A percentile compares a stretch with the other conserved stretches of the same genome.
These are phyloP conservation scores for Procambarus clarkii DNA, from an alignment of 1,140 invertebrate genomes.

Conservation along the genomic window DNA sequence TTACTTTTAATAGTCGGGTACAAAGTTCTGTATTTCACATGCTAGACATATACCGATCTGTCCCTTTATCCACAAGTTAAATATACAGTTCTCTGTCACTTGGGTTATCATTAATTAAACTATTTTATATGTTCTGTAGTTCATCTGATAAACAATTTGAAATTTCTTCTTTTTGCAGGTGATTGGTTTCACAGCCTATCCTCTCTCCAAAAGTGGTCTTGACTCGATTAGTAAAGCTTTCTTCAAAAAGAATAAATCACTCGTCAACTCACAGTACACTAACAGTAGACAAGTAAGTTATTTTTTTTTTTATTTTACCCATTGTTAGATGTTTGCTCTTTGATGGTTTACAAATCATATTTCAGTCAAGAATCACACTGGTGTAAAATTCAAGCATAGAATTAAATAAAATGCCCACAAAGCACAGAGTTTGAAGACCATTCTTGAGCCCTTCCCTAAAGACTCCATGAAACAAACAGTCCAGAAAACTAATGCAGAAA, in stretches of 20 bases:
- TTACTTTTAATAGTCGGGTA: too few species aligned
- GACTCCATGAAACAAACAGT: too few species aligned
- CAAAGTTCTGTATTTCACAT: too few species aligned
- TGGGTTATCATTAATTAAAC: too few species aligned
- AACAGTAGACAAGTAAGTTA: slow-evolving; percentile 90
- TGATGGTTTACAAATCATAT: not conserved
- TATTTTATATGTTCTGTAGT: not conserved
- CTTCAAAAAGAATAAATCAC: slow-evolving; percentile 91
- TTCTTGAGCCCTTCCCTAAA: too few species aligned
- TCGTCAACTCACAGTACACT: slow-evolving; percentile 93
- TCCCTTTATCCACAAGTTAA: too few species aligned
- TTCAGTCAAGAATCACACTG: not conserved
- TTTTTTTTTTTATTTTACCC: slow-evolving; percentile 69
- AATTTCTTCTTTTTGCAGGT: slow-evolving; percentile 78
- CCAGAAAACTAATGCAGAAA: too few species aligned
- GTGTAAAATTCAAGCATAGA: too few species aligned
- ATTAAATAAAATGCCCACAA: too few species aligned
- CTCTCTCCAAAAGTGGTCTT: slow-evolving; percentile 83
- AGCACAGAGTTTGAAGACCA: too few species aligned
- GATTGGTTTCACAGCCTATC: slow-evolving; percentile 94
- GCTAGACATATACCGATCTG: too few species aligned
- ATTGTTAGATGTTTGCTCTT: slow-evolving; percentile 11
- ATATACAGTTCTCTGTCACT: too few species aligned
- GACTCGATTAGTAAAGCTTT: slow-evolving; percentile 85
- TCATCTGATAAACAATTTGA: not conserved